Percentiles rank a stretch among this genome's conserved stretches.
phyloP scores from a whole-genome alignment of 2,888 invertebrate species.

The Euzetes globulus region DNA sequence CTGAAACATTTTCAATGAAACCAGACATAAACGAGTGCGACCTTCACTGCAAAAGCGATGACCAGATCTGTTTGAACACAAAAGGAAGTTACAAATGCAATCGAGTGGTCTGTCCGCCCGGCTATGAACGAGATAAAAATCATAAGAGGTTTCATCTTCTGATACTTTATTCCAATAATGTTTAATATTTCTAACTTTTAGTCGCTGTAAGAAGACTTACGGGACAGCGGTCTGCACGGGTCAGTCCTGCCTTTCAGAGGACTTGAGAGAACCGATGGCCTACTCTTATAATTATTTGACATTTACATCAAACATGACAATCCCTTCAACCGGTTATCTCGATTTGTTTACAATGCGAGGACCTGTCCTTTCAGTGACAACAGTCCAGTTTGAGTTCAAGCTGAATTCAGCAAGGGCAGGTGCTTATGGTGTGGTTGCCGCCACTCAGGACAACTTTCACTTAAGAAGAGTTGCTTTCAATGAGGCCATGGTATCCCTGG shows the following conservation, averaged over 20 bases:
- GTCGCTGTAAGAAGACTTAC: constrained; percentile 17
- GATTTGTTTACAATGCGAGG: constrained; percentile 84
- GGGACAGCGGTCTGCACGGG: not conserved
- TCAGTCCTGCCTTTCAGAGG: constrained; percentile 9
- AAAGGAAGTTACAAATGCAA: constrained; percentile 82
- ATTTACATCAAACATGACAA: constrained; percentile 71
- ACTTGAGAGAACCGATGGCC: constrained; percentile 59
- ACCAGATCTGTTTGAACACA: constrained; percentile 78
- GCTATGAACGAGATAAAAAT: constrained; percentile 67
- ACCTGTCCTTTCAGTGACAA: constrained; percentile 62
- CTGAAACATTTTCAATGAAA: not conserved
- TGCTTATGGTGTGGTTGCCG: constrained; percentile 46
- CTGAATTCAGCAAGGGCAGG: constrained; percentile 55
- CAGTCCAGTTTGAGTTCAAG: constrained; percentile 66
- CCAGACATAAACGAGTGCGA: constrained; percentile 66
- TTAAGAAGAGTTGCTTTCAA: constrained; percentile 54
- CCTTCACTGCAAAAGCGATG: constrained; percentile 50
- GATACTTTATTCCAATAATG: not conserved
- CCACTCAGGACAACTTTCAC: constrained; percentile 44
- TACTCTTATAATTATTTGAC: constrained; percentile 90
- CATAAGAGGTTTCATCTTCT: constrained; percentile 63
- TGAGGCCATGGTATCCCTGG: constrained; percentile 68
- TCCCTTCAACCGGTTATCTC: constrained; percentile 58
- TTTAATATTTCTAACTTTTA: not conserved
- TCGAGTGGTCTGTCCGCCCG: constrained; percentile 70